These are phyloP conservation scores for Branchinecta sandiegonensis DNA, from an alignment of 2,888 invertebrate species.

Conservation along the genomic window DNA sequence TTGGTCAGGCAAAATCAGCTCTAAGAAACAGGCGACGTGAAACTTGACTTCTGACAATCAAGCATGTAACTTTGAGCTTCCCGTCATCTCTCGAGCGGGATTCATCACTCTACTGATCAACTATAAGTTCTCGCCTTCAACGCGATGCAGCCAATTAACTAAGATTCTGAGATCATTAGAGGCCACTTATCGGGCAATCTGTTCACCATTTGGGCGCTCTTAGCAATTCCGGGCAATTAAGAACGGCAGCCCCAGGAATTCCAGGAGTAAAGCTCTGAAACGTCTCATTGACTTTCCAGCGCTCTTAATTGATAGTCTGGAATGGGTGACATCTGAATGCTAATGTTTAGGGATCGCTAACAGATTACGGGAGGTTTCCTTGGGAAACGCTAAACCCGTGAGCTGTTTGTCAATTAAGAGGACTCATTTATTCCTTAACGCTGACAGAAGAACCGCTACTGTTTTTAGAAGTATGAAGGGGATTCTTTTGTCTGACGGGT, in stretches of 20 bases:
- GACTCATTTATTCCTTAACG: constrained; percentile 1
- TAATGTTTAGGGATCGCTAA: constrained; percentile 15
- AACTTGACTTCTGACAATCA: too few species aligned
- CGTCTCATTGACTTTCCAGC: constrained; percentile 14
- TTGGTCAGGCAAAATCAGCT: too few species aligned
- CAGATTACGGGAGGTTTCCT: constrained; percentile 12
- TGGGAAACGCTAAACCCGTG: neutral
- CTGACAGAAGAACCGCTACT: too few species aligned
- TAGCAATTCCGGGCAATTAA: constrained; percentile 16
- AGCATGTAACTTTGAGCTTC: too few species aligned
- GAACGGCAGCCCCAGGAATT: constrained; percentile 1
- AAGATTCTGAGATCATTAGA: neutral
- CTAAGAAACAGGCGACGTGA: too few species aligned
- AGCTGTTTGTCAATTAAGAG: constrained; percentile 15
- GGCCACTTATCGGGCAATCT: constrained; percentile 15
- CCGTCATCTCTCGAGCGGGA: too few species aligned
- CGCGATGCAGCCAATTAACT: too few species aligned
- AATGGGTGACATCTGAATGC: constrained; percentile 14
- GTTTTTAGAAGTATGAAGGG: too few species aligned
- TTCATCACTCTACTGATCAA: too few species aligned
- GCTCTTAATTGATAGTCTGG: constrained; percentile 12
- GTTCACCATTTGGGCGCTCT: constrained; percentile 4
- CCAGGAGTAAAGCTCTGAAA: constrained; percentile 11
- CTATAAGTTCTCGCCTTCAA: too few species aligned
- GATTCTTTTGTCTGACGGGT: too few species aligned